A percentile compares a stretch with the other conserved stretches of the same genome.
Evolutionary conservation across 2,888 invertebrate species (phyloP).

Genomic region (Acronicta leporina): DNA sequence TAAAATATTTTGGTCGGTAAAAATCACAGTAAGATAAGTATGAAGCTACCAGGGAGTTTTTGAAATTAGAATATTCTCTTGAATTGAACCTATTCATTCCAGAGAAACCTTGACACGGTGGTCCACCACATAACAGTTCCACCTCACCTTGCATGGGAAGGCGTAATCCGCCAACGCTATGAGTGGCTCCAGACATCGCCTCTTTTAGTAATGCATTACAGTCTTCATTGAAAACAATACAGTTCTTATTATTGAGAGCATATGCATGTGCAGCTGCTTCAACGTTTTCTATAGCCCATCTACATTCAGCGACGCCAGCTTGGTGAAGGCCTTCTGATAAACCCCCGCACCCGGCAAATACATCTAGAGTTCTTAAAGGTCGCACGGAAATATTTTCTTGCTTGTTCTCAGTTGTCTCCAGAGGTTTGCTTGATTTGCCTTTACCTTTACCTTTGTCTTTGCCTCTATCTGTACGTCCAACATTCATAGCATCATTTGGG

Average conservation of each 20-base stretch:
- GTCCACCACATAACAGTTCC: conserved; percentile 95
- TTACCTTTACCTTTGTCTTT: conserved; percentile 92
- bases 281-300: conserved; percentile 95
- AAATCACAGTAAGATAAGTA: conserved; percentile 96
- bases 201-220: conserved; percentile 92
- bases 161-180: conserved; percentile 84
- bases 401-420: conserved; percentile 59
- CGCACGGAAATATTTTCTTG: conserved; percentile 72
- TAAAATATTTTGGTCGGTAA: conserved; percentile 94
- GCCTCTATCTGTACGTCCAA: conserved; percentile 90
- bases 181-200: conserved; percentile 90
- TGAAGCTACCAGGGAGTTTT: conserved; percentile 95
- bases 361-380: conserved; percentile 92
- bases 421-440: conserved; percentile 87
- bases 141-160: conserved; percentile 94
- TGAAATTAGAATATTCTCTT: conserved; percentile 94
- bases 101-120: conserved; percentile 97
- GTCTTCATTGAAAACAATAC: conserved; percentile 94
- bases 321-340: conserved; percentile 93
- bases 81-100: conserved; percentile 97
- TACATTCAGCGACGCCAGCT: conserved; percentile 91
- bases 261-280: conserved; percentile 94
- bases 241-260: conserved; percentile 92
- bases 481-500: conserved; percentile 87
- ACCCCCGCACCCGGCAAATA: conserved; percentile 96